Conservation (phyloP, 2,888 invertebrate genomes). For the Hoplodrina ambigua region DNA sequence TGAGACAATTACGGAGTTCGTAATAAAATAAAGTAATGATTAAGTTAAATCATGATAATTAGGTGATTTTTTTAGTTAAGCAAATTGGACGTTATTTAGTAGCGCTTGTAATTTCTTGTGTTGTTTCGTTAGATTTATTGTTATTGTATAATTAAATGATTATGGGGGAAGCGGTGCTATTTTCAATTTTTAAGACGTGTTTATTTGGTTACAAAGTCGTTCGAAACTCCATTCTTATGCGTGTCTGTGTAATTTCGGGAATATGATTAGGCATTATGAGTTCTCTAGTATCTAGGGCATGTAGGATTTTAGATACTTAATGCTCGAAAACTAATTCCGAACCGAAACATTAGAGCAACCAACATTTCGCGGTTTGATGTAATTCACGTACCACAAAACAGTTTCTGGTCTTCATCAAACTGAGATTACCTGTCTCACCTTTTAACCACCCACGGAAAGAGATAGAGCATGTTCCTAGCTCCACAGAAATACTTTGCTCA, state of each 20-base stretch:
- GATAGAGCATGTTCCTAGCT: constrained; percentile 5
- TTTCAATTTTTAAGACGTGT: constrained; percentile 7
- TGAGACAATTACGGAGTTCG: constrained; percentile 48
- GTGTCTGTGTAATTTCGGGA: background rate
- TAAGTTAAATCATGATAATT: constrained; percentile 51
- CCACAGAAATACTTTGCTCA: constrained; percentile 7
- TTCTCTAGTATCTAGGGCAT: constrained; percentile 3
- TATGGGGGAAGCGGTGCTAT: background rate
- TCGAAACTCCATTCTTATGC: background rate
- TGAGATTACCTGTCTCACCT: constrained; percentile 28
- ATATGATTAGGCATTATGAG: background rate
- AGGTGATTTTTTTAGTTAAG: constrained; percentile 45
- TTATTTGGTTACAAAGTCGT: background rate
- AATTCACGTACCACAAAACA: constrained; percentile 30
- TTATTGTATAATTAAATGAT: constrained; percentile 51
- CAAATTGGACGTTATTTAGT: constrained; percentile 51
- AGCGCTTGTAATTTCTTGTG: constrained; percentile 36
- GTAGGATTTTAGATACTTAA: constrained; percentile 9
- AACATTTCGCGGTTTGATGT: constrained; percentile 24
- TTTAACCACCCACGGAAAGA: constrained; percentile 20
- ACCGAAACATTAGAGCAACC: constrained; percentile 31
- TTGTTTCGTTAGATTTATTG: constrained; percentile 48
- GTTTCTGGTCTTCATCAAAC: constrained; percentile 45
- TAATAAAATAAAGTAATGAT: constrained; percentile 54
- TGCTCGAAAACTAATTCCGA: constrained; percentile 30